phyloP scores from a whole-genome alignment of 2,888 invertebrate genomes.

The Dexiosoma caninum region DNA sequence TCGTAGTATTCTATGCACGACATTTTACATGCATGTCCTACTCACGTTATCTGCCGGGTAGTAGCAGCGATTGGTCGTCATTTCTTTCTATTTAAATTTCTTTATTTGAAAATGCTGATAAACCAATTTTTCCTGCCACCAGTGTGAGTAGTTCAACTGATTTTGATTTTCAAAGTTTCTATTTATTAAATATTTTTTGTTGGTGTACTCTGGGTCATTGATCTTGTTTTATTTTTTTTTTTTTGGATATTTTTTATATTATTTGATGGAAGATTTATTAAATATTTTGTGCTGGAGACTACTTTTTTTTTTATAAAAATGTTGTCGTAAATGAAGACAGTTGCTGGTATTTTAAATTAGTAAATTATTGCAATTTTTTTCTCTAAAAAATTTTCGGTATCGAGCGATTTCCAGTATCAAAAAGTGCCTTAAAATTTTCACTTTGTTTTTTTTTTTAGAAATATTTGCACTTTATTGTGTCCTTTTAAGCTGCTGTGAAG shows the following conservation, averaged over 20 bases:
- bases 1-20: too few species aligned
- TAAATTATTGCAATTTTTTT: background rate
- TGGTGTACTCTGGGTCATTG: constrained; percentile 32
- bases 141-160: constrained; percentile 14
- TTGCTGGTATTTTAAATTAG: background rate
- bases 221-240: constrained; percentile 25
- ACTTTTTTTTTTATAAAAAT: constrained; percentile 10
- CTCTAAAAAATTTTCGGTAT: too few species aligned
- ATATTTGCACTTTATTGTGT: too few species aligned
- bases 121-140: constrained; percentile 13
- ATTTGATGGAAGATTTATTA: constrained; percentile 24
- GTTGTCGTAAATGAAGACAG: background rate
- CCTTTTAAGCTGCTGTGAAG: too few species aligned
- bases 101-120: background rate
- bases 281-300: too few species aligned
- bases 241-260: background rate
- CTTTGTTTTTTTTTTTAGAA: too few species aligned
- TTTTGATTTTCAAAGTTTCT: background rate
- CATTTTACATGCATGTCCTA: too few species aligned
- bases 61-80: constrained; percentile 10
- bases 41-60: too few species aligned
- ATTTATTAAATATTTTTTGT: background rate
- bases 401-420: too few species aligned
- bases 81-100: background rate
- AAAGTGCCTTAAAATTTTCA: too few species aligned